Percentiles rank a stretch among this genome's conserved stretches.
phyloP scores from a whole-genome alignment of 2,113 vertebrate species.

The Protomyctophum bolini region DNA sequence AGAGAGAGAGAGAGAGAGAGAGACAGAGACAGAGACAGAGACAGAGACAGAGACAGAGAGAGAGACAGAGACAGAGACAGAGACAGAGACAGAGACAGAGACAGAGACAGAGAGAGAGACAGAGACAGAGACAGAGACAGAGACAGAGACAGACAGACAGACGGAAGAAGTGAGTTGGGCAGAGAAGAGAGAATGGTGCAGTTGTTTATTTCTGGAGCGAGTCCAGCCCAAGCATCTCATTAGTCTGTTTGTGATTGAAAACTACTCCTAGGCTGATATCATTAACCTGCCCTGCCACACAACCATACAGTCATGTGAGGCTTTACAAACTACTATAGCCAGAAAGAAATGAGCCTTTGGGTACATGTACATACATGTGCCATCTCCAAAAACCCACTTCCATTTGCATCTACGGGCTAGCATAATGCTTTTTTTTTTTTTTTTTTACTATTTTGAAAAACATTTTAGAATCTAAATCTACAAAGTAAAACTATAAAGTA shows the following conservation, averaged over 20 bases:
- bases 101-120: background rate
- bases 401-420: background rate
- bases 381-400: slow-evolving; percentile 25
- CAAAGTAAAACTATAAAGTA: too few species aligned
- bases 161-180: too few species aligned
- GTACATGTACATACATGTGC: slow-evolving; percentile 7
- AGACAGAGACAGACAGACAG: background rate
- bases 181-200: slow-evolving; percentile 3
- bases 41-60: background rate
- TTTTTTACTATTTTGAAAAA: background rate
- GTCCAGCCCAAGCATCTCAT: slow-evolving; percentile 59
- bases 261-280: slow-evolving; percentile 56
- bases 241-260: slow-evolving; percentile 67
- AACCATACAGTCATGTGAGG: slow-evolving; percentile 56
- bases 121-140: background rate
- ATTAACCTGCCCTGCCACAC: slow-evolving; percentile 72
- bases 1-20: background rate
- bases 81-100: background rate
- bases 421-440: slow-evolving; percentile 1
- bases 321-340: slow-evolving; percentile 42
- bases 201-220: slow-evolving; percentile 48
- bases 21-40: too few species aligned
- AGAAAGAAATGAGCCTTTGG: slow-evolving; percentile 36
- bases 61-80: background rate
- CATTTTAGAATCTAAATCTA: too few species aligned